Evolutionary conservation across 2,113 vertebrate species (phyloP).

Genomic region (Mola mola): DNA sequence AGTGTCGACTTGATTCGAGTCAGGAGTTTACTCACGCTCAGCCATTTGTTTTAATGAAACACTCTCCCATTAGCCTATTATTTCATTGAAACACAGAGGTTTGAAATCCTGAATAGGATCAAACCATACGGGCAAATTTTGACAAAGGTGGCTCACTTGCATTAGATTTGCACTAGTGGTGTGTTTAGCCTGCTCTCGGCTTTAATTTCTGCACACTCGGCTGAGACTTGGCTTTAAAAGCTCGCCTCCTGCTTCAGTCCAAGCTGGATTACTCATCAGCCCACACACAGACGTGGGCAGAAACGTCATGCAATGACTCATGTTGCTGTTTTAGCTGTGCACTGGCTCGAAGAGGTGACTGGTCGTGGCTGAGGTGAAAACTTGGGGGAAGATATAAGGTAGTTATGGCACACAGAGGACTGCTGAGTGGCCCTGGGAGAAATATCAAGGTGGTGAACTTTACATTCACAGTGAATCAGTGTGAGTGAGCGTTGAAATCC

Average conservation of each 20-base stretch:
- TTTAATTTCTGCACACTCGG: conserved; percentile 24
- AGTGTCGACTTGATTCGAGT: conserved; percentile 13
- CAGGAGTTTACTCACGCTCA: conserved; percentile 14
- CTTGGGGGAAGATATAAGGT: background rate
- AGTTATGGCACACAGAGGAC: background rate
- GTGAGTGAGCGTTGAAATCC: background rate
- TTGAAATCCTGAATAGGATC: conserved; percentile 4
- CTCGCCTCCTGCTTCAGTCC: conserved; percentile 49
- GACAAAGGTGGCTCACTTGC: conserved; percentile 1
- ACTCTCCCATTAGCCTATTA: background rate
- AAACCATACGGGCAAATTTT: background rate
- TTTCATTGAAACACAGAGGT: conserved; percentile 4
- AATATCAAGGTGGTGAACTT: background rate
- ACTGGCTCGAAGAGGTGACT: conserved; percentile 6
- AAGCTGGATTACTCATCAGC: conserved; percentile 61
- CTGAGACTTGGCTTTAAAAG: conserved; percentile 41
- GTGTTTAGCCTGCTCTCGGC: conserved; percentile 28
- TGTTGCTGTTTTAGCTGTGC: conserved; percentile 38
- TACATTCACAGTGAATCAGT: background rate
- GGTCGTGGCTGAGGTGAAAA: background rate
- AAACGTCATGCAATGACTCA: conserved; percentile 51
- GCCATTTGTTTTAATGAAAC: background rate
- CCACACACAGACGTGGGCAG: conserved; percentile 52
- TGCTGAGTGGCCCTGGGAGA: background rate
- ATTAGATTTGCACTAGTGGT: conserved; percentile 18